Conservation (phyloP, 2,113 vertebrate genomes). For the Actenoides hombroni region DNA sequence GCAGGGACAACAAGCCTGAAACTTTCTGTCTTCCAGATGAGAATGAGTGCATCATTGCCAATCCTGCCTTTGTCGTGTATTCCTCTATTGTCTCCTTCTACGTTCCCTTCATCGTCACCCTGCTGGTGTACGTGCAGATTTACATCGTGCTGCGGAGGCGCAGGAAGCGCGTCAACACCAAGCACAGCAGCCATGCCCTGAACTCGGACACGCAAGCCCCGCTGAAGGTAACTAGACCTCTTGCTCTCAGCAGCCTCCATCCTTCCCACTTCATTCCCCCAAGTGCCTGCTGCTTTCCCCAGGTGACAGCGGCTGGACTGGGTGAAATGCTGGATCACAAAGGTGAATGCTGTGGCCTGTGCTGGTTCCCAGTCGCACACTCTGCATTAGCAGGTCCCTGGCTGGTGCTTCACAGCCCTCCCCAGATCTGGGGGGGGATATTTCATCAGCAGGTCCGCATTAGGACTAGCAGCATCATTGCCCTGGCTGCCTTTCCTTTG, state of each 20-base stretch:
- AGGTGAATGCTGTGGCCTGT: neutral
- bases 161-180: conserved; percentile 82
- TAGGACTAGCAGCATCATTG: neutral
- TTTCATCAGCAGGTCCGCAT: neutral
- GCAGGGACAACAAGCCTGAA: neutral
- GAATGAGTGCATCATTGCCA: conserved; percentile 82
- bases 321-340: accelerated
- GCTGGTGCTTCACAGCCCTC: neutral
- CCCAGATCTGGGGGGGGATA: neutral
- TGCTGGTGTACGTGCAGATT: conserved; percentile 86
- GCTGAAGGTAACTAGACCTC: conserved; percentile 71
- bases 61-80: conserved; percentile 84
- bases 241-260: neutral
- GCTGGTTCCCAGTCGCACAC: accelerated
- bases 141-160: conserved; percentile 80
- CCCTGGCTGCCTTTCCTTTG: neutral
- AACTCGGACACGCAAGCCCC: conserved; percentile 67
- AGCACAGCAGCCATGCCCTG: conserved; percentile 74
- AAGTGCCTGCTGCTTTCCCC: neutral
- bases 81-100: conserved; percentile 86
- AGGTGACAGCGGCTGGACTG: accelerated
- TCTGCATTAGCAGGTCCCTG: neutral
- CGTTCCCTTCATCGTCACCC: conserved; percentile 84
- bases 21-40: conserved; percentile 68
- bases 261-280: neutral